Conservation (phyloP, 1,140 invertebrate species). For the Drosophila subpulchrella region DNA sequence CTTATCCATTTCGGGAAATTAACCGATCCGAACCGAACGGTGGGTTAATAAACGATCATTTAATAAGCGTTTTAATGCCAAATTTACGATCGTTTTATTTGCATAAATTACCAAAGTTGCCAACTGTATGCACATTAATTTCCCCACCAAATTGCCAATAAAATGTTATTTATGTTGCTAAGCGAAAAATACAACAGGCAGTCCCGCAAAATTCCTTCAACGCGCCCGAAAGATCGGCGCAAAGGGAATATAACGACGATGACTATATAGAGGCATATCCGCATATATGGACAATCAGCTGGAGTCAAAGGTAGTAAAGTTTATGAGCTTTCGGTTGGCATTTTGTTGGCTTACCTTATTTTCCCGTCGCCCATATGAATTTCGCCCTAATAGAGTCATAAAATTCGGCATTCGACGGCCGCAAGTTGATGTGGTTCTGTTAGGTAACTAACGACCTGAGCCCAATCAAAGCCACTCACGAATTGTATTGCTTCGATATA, state of each 20-base stretch:
- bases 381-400: conserved; percentile 71
- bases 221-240: conserved; percentile 13
- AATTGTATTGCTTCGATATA: neutral
- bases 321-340: conserved; percentile 63
- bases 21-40: neutral
- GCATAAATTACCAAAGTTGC: conserved; percentile 84
- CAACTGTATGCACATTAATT: conserved; percentile 81
- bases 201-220: conserved; percentile 54
- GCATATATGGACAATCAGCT: conserved; percentile 25
- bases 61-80: conserved; percentile 84
- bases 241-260: conserved; percentile 37
- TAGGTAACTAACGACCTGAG: neutral
- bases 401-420: conserved; percentile 26
- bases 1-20: conserved; percentile 45
- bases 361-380: conserved; percentile 23
- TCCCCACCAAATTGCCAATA: conserved; percentile 80
- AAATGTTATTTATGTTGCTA: conserved; percentile 81
- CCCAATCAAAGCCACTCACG: conserved; percentile 1
- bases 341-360: conserved; percentile 36
- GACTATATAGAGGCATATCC: conserved; percentile 45
- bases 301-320: conserved; percentile 54
- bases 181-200: conserved; percentile 30
- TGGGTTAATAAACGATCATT: conserved; percentile 79
- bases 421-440: conserved; percentile 8
- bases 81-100: conserved; percentile 84